Base-by-base conservation (phyloP, 1,140 invertebrate genomes). In the Diachasma alloeum region DNA sequence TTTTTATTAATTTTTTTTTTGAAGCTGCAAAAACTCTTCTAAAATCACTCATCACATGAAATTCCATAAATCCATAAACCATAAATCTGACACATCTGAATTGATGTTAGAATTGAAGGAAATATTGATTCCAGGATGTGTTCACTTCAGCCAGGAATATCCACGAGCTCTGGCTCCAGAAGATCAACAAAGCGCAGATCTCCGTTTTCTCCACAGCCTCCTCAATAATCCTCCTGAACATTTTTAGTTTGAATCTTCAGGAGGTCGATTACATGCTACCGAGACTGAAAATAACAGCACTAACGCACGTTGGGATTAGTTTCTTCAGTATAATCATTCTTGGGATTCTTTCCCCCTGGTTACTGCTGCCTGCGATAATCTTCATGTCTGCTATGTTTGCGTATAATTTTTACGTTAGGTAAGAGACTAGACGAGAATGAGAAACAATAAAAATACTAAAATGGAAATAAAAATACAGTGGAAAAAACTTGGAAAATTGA, bases 181-280 rank as follows among this genome's bases (percentile, higher is more conserved):
- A 42, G 37, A 71, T 83, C 22, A 71, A 66, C 37, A 19, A 63
- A 31, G 80, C 77, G 2, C 77, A 80, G 31, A 80, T 83, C 31
- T 78, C 79, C 6, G 15, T 78, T 0, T 83, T 83, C 36, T 79
- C 74, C 24, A 59, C 59, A 0, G 36, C 75, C n/a, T 69, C 79
- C 0, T 78, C 78, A 11, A 79, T 80, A 15, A 37, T 80, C 2
- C 46, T 83, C 9, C 68, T 83, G 11, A 83, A 83, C 72, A 81
- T 81, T 17, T 83, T 72, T 48, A 81, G 76, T 74, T 53, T 81
- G 4, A 78, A 83, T 48, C 63, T 83, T 24, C 79, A 79, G 59
- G 80, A 83, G 80, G 79, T 83, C 0, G 82, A 83, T 68, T 80
- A 78, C 11, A 70, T 78, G 36, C 48, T 82, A 5, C 82, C 82